These are phyloP conservation scores for Drosophila stalkeri DNA, from an alignment of 2,888 invertebrate genomes.

Conservation along the genomic window DNA sequence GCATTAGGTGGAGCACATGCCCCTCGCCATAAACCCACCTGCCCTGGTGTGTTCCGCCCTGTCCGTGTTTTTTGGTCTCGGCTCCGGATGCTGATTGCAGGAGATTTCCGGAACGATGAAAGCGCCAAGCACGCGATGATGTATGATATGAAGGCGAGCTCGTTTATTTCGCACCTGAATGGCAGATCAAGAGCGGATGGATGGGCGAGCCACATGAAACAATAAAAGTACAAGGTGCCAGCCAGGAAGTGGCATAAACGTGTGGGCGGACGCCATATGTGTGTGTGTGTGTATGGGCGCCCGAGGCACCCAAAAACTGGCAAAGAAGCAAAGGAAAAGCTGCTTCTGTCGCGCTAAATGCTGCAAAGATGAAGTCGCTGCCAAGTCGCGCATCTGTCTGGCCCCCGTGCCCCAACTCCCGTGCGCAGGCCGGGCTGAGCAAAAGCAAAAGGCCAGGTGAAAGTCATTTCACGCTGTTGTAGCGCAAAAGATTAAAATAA, in stretches of 20 bases:
- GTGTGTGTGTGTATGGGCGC: slow-evolving; percentile 21
- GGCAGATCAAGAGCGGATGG: slow-evolving; percentile 26
- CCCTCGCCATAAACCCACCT: neutral
- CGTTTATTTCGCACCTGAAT: slow-evolving; percentile 72
- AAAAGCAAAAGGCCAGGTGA: slow-evolving; percentile 71
- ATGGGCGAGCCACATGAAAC: slow-evolving; percentile 62
- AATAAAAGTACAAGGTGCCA: slow-evolving; percentile 60
- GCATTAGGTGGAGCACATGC: slow-evolving; percentile 62
- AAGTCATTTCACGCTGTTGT: slow-evolving; percentile 82
- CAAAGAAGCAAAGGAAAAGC: slow-evolving; percentile 37
- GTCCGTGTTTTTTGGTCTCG: slow-evolving; percentile 42
- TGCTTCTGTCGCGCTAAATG: slow-evolving; percentile 56
- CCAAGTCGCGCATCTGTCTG: slow-evolving; percentile 1
- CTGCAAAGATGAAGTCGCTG: slow-evolving; percentile 36
- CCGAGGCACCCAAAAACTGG: slow-evolving; percentile 53
- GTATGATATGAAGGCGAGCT: slow-evolving; percentile 55
- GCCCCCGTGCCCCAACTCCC: neutral
- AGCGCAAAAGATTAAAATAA: slow-evolving; percentile 82
- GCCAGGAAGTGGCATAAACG: slow-evolving; percentile 14
- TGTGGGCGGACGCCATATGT: slow-evolving; percentile 4
- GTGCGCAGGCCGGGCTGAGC: neutral
- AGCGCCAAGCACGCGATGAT: slow-evolving; percentile 71
- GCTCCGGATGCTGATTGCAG: slow-evolving; percentile 62
- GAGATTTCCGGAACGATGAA: slow-evolving; percentile 70
- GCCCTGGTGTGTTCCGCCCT: neutral